Evolutionary conservation across 2,888 invertebrate genomes (phyloP), one percentile per base, ranked within the genome.

Genomic region (Pristionchus mayeri): DNA sequence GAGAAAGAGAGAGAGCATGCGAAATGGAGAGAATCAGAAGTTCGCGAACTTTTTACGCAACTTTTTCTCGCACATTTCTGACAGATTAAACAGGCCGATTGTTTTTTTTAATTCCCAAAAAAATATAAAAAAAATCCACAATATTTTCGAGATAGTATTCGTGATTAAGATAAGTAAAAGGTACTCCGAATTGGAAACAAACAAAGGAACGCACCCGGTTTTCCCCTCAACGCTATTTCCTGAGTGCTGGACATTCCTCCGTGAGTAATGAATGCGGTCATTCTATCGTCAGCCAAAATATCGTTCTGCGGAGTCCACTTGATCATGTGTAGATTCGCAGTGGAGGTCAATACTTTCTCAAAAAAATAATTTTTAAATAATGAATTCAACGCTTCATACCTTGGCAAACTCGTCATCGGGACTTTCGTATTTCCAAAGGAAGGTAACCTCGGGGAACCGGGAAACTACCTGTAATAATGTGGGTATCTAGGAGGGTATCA

Each of bases 201-300:
- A n/a, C n/a, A n/a, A n/a, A n/a, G n/a, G n/a, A n/a, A n/a, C n/a
- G n/a, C n/a, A n/a, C n/a, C n/a, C n/a, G n/a, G n/a, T n/a, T n/a
- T n/a, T n/a, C n/a, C n/a, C n/a, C n/a, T n/a, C n/a, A n/a, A n/a
- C n/a, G n/a, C n/a, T n/a, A n/a, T n/a, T n/a, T 75, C 75, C 27
- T 75, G 75, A 24, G 75, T 75, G 44, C 34, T 34, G 21, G 44
- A 44, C 75, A 75, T 75, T 75, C 75, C 75, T 21, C 75, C 75
- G 7, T 75, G 75, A 2, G 75, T n/a, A 21, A 75, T 75, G 24
- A 75, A 75, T 0, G 48, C 48, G 16, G 75, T 48, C 18, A 75
- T 1, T 24, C 48, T 75, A 1, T 75, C 18, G 21, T 75, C 44
- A 24, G 75, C 75, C 0, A 75, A 48, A 24, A 75, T 40, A 75